phyloP scores from a whole-genome alignment of 2,888 invertebrate genomes.

The Eucriotettix oculatus region DNA sequence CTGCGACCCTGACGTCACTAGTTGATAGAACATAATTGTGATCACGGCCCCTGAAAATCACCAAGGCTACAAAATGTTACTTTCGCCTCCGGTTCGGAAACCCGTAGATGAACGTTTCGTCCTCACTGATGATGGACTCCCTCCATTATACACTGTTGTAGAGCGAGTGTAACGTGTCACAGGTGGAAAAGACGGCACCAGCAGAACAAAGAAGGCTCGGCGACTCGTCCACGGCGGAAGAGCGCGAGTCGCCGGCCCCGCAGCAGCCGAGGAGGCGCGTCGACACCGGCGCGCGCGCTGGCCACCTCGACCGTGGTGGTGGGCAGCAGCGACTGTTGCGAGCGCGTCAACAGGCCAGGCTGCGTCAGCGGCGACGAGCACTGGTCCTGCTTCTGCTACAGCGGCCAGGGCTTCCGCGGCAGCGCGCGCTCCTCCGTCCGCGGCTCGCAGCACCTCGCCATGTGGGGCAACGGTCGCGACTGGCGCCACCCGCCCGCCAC shows the following conservation, averaged over 20 bases:
- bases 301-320: not conserved
- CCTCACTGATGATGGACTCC: too few species aligned
- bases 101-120: too few species aligned
- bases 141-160: too few species aligned
- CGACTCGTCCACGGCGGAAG: not conserved
- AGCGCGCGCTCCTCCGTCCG: not conserved
- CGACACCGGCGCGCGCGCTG: not conserved
- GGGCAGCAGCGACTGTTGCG: not conserved
- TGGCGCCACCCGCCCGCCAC: slow-evolving; percentile 44
- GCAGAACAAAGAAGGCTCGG: not conserved
- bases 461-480: slow-evolving; percentile 56
- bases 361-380: not conserved
- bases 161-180: not conserved
- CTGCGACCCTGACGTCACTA: too few species aligned
- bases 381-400: not conserved
- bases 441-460: slow-evolving; percentile 15
- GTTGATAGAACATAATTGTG: too few species aligned
- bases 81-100: too few species aligned
- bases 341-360: not conserved
- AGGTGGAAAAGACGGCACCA: slow-evolving; percentile 6
- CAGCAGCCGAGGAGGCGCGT: not conserved
- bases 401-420: not conserved
- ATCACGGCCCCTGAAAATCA: too few species aligned
- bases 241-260: not conserved
- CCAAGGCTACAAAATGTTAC: not conserved